These are phyloP conservation scores for Formica exsecta DNA, from an alignment of 1,140 invertebrate species.

Conservation along the genomic window DNA sequence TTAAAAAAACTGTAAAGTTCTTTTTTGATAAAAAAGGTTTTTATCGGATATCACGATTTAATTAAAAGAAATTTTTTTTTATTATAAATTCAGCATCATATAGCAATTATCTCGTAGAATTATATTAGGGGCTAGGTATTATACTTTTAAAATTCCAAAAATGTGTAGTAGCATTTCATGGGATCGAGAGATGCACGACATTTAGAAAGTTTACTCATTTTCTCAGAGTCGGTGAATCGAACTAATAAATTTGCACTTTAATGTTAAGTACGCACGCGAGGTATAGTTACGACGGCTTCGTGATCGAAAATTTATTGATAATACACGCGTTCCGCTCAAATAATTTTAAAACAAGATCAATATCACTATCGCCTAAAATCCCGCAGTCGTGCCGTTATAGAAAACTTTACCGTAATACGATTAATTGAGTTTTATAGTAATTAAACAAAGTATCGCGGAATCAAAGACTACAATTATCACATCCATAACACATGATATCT, in stretches of 20 bases:
- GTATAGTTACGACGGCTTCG: background rate
- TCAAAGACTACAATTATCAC: background rate
- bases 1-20: too few relatives aligned
- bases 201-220: conserved; percentile 60
- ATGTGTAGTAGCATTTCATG: background rate
- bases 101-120: background rate
- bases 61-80: background rate
- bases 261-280: conserved; percentile 77
- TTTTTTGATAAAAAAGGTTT: too few relatives aligned
- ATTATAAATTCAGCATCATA: background rate
- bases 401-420: conserved; percentile 13
- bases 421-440: background rate
- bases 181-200: background rate
- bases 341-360: conserved; percentile 25
- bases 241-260: conserved; percentile 73
- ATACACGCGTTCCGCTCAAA: background rate
- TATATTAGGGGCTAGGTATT: background rate
- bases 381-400: background rate
- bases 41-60: too few relatives aligned
- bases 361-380: background rate
- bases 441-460: background rate
- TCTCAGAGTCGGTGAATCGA: conserved; percentile 52
- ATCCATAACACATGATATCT: background rate
- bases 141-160: background rate
- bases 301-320: conserved; percentile 43